phyloP scores from a whole-genome alignment of 2,797 vertebrate genomes.

The Tragopan temminckii region DNA sequence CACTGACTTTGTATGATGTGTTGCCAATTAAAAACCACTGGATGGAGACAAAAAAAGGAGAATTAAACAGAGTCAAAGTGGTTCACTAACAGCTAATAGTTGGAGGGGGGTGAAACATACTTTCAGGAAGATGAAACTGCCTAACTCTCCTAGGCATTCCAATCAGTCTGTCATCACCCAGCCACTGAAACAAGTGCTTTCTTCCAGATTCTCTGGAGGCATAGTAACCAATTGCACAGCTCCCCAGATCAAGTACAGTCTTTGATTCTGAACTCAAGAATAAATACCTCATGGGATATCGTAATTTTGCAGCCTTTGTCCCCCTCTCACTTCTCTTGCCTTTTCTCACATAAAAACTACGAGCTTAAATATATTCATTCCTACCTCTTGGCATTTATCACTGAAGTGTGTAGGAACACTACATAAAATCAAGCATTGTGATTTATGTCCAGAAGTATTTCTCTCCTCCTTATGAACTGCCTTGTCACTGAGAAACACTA shows the following conservation, averaged over 20 bases:
- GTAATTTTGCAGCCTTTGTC: background rate
- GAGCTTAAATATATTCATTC: background rate
- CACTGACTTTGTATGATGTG: conserved; percentile 83
- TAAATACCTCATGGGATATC: background rate
- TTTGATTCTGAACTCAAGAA: background rate
- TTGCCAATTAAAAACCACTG: conserved; percentile 85
- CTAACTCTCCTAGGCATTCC: background rate
- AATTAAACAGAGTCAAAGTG: background rate
- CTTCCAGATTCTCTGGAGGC: accelerated
- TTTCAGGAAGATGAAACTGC: background rate
- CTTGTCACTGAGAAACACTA: background rate
- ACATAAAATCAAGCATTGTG: background rate
- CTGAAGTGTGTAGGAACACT: background rate
- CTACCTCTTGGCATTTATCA: background rate
- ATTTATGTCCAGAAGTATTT: background rate
- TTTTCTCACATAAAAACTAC: background rate
- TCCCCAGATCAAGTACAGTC: background rate
- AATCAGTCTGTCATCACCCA: background rate
- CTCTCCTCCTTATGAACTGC: background rate
- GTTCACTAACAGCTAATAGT: background rate
- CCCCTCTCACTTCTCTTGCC: background rate
- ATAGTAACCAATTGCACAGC: background rate
- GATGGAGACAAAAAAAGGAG: background rate
- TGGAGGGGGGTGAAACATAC: background rate
- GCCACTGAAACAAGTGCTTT: background rate